Percentiles rank a stretch among this genome's conserved stretches.
Conservation (phyloP, 1,140 invertebrate genomes). For the Chironomus tepperi region DNA sequence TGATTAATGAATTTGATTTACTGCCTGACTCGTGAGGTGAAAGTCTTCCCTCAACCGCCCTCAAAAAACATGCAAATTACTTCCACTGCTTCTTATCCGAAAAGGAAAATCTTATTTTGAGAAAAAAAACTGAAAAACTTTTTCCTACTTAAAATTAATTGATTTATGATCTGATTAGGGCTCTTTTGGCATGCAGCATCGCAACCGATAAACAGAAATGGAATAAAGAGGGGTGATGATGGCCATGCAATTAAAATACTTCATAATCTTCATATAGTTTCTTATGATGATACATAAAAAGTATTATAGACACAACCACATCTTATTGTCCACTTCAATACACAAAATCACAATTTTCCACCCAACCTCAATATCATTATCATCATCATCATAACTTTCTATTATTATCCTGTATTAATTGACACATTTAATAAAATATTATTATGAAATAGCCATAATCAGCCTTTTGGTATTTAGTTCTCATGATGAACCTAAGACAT, state of each 20-base stretch:
- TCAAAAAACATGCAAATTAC: background rate
- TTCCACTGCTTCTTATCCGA: background rate
- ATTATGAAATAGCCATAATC: conserved; percentile 2
- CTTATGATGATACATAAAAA: no score
- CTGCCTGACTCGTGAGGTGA: background rate
- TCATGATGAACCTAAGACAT: background rate
- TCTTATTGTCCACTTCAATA: no score
- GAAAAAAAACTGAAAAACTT: background rate
- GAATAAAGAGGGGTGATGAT: background rate
- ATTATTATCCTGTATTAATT: conserved; percentile 22
- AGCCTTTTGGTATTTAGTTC: background rate
- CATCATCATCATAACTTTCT: conserved; percentile 21
- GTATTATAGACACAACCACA: no score
- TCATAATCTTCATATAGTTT: background rate
- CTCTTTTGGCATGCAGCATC: background rate
- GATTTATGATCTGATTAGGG: conserved; percentile 13
- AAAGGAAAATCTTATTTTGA: background rate
- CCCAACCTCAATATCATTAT: background rate
- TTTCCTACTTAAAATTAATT: background rate
- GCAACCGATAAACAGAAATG: background rate
- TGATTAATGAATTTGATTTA: conserved; percentile 20
- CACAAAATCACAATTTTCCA: no score
- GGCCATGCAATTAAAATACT: background rate
- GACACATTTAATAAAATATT: conserved; percentile 23
- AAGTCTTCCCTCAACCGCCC: background rate